Evolutionary conservation across 2,888 invertebrate genomes (phyloP).

Genomic region (Trachelus iudaicus): DNA sequence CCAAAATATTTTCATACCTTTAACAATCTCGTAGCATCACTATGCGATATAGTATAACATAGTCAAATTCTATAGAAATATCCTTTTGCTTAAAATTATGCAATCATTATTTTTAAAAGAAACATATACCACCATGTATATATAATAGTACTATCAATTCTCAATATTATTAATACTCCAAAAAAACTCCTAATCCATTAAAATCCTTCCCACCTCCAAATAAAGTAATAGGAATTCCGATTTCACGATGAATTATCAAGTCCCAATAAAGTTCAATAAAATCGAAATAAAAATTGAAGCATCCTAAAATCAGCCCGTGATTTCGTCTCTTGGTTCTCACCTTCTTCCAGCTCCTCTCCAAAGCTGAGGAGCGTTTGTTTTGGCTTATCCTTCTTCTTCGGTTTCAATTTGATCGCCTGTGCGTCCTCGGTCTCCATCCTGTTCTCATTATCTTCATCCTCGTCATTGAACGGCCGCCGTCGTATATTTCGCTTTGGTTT

Average conservation of each 20-base stretch:
- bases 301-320: not conserved
- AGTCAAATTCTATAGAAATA: not conserved
- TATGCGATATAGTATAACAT: not conserved
- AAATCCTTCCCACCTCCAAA: not conserved
- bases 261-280: not conserved
- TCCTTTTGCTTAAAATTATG: not conserved
- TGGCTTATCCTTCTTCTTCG: constrained; percentile 67
- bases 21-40: not conserved
- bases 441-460: constrained; percentile 75
- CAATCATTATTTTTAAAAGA: not conserved
- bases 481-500: constrained; percentile 89
- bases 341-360: constrained; percentile 71
- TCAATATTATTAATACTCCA: not conserved
- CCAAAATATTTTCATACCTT: not conserved
- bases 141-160: not conserved
- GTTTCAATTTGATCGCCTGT: constrained; percentile 67
- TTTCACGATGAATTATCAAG: not conserved
- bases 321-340: constrained; percentile 31
- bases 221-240: not conserved
- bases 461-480: constrained; percentile 77
- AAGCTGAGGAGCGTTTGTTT: constrained; percentile 82
- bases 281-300: not conserved
- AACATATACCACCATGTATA: not conserved
- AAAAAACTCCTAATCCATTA: not conserved
- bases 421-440: constrained; percentile 67